These are phyloP conservation scores for Sisor rabdophorus DNA, from an alignment of 2,113 vertebrate species.

Conservation along the genomic window DNA sequence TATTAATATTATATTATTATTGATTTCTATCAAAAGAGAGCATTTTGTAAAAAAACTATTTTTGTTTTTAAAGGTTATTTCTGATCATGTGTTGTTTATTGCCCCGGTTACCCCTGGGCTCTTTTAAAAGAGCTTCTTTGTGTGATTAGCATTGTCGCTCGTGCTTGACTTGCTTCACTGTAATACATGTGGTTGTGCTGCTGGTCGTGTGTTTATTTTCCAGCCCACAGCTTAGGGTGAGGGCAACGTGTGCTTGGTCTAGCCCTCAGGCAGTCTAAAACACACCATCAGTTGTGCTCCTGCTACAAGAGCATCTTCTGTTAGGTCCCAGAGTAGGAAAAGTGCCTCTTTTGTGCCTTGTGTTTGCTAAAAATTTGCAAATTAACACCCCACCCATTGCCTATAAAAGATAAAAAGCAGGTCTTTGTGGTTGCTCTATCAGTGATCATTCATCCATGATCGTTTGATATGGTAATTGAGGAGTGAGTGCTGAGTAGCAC, in stretches of 20 bases:
- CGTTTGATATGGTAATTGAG: constrained; percentile 23
- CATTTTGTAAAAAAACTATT: neutral
- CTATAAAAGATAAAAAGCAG: constrained; percentile 16
- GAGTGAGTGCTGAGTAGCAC: constrained; percentile 1
- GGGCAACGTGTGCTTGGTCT: neutral
- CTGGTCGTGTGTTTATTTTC: constrained; percentile 59
- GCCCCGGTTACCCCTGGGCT: neutral
- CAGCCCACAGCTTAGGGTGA: constrained; percentile 54
- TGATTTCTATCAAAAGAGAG: neutral
- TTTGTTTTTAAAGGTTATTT: neutral
- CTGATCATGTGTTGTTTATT: neutral
- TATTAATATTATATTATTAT: too few species aligned
- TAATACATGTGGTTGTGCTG: constrained; percentile 22
- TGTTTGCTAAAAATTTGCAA: constrained; percentile 24
- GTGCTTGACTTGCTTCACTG: neutral
- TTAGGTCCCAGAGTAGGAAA: constrained; percentile 41
- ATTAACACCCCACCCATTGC: constrained; percentile 20
- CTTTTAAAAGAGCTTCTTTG: constrained; percentile 18
- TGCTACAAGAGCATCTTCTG: constrained; percentile 62
- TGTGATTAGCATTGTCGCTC: constrained; percentile 16
- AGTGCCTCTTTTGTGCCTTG: constrained; percentile 43
- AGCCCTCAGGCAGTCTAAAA: constrained; percentile 41
- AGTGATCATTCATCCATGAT: constrained; percentile 28
- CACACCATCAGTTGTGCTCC: constrained; percentile 66
- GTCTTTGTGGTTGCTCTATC: constrained; percentile 31